Evolutionary conservation across 2,888 invertebrate genomes (phyloP), one percentile per base, ranked within the genome.

Genomic region (Hirtodrosophila confusa): DNA sequence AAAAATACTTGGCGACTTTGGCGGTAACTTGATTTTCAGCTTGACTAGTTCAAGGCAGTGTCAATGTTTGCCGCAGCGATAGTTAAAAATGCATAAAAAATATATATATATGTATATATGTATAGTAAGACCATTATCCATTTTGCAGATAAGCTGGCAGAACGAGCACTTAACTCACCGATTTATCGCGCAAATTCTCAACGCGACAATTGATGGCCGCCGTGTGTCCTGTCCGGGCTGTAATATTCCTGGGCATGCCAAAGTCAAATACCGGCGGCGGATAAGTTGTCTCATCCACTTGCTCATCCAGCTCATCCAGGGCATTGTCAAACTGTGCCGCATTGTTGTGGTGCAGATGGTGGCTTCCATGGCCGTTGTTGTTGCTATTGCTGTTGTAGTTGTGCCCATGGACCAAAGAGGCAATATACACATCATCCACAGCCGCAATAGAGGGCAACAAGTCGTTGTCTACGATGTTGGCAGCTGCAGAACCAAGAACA

Each of bases 151-250:
- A 70, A 73, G 61, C 41, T 40, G 8, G 7, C 27, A 9, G n/a
- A 31, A 33, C 35, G 12, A 17, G 24, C 47, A 41, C 39, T 67
- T 56, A 55, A 80, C 91, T 90, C 91, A 97, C 97, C 93, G 96
- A 96, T 93, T 97, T 96, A 92, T 97, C 97, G 48, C 96, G 96
- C 48, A 97, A 94, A 90, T 97, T 95, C 91, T 96, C 95, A 67
- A 97, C 96, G 89, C 96, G 94, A 92, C 97, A 97, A 91, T 97
- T 96, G 86, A 97, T 93, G 92, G 96, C 96, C 53, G 96, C 96
- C 76, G 96, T 96, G 93, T 97, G 96, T 24, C 97, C 96, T 64
- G 96, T 96, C 77, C 96, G 95, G 4, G 96, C 96, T 51, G 97
- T 96, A 80, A 97, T 95, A 92, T 97, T 97, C 78, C 96, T 93